A percentile compares a stretch with the other conserved stretches of the same genome.
phyloP scores from a whole-genome alignment of 2,113 vertebrate species.

The Pelusios castaneus region DNA sequence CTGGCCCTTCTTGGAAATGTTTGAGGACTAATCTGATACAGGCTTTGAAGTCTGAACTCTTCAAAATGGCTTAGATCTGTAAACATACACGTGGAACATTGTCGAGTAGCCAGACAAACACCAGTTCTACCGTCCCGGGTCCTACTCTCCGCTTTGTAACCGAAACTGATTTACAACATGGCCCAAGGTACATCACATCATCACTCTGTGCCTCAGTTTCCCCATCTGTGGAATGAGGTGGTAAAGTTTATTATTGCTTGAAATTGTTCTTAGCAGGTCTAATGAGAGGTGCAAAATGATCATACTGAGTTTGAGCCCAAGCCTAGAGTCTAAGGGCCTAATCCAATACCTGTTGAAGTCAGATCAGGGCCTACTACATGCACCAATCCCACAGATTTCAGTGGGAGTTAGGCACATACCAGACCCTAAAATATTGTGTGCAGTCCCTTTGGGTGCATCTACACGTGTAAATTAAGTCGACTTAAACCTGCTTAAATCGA shows the following conservation, averaged over 20 bases:
- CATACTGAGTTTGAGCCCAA: rapidly evolving
- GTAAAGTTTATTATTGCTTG: neutral
- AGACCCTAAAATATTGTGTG: neutral
- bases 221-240: neutral
- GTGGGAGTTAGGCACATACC: neutral
- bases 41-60: conserved; percentile 50
- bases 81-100: rapidly evolving
- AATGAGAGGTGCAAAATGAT: rapidly evolving
- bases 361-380: neutral
- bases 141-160: neutral
- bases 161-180: neutral
- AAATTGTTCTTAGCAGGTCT: rapidly evolving
- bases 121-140: neutral
- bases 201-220: neutral
- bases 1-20: neutral
- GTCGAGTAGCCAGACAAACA: neutral
- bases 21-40: conserved; percentile 37
- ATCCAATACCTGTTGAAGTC: neutral
- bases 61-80: conserved; percentile 4
- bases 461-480: too few species aligned
- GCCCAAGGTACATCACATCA: neutral
- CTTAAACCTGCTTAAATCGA: too few species aligned
- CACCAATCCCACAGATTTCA: neutral
- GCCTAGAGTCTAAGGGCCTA: neutral
- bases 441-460: neutral